Conservation (phyloP, 2,113 vertebrate species). For the Phaethon lepturus region DNA sequence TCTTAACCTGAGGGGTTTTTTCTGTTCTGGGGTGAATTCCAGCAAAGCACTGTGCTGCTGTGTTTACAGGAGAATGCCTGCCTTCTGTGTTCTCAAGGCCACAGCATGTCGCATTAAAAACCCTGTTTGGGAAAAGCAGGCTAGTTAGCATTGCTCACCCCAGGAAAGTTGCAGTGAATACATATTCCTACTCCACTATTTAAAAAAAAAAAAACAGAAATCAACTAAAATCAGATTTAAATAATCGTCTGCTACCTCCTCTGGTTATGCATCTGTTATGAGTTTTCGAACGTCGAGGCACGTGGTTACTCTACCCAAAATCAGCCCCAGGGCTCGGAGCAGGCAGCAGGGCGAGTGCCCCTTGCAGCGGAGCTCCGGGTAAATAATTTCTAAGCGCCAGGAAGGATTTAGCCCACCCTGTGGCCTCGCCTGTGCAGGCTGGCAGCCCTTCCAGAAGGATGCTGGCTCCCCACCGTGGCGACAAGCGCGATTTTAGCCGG, state of each 20-base stretch:
- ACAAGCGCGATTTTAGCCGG: not conserved
- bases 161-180: not conserved
- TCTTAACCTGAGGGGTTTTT: not conserved
- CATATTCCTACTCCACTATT: not conserved
- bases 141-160: not conserved
- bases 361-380: not conserved
- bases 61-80: constrained; percentile 34
- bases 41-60: not conserved
- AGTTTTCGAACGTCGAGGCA: not conserved
- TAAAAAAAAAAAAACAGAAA: not conserved
- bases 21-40: constrained; percentile 30
- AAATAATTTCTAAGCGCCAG: not conserved
- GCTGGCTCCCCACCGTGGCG: constrained; percentile 58
- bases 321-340: not conserved
- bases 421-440: not conserved
- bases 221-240: not conserved
- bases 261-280: not conserved
- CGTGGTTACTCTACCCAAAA: not conserved
- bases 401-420: not conserved
- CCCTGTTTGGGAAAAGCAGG: not conserved
- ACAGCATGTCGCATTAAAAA: not conserved
- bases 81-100: not conserved
- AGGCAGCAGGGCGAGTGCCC: not conserved
- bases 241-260: not conserved
- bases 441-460: not conserved